Percentiles rank a stretch among this genome's conserved stretches.
Evolutionary conservation across 2,888 invertebrate genomes (phyloP).

Genomic region (Salpingus planirostris): DNA sequence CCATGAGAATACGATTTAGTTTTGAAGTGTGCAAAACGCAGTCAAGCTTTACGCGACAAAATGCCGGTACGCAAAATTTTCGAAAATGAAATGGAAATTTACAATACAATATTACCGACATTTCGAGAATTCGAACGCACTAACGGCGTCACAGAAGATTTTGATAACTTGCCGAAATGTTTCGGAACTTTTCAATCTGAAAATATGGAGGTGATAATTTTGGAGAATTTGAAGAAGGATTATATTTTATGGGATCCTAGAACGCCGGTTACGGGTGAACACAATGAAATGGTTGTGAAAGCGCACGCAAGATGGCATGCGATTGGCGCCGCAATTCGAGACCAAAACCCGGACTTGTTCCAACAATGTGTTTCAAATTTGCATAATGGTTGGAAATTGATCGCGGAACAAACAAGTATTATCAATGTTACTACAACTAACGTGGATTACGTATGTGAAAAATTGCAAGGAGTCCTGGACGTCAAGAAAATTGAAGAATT

Average conservation of each 20-base stretch:
- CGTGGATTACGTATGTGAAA: constrained; percentile 2
- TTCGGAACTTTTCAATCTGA: constrained; percentile 5
- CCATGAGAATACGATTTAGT: constrained; percentile 12
- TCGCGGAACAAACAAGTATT: constrained; percentile 5
- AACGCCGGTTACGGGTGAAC: not conserved
- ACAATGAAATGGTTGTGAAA: constrained; percentile 1
- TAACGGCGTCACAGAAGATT: not conserved
- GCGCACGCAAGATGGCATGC: constrained; percentile 17
- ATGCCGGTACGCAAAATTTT: constrained; percentile 15
- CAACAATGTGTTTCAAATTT: constrained; percentile 11
- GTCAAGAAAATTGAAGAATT: constrained; percentile 1
- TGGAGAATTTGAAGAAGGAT: constrained; percentile 21
- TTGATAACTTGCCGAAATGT: constrained; percentile 4
- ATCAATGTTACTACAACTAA: not conserved
- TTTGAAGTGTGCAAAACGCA: constrained; percentile 5
- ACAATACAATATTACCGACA: constrained; percentile 11
- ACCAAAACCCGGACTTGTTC: constrained; percentile 10
- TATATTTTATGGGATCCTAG: constrained; percentile 18
- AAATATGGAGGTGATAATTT: constrained; percentile 17
- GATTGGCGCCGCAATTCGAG: constrained; percentile 3
- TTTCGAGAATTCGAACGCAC: constrained; percentile 5
- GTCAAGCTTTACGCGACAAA: constrained; percentile 10
- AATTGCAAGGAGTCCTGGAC: constrained; percentile 4
- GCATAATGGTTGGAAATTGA: constrained; percentile 6
- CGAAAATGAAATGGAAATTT: constrained; percentile 19